Conservation (phyloP, 2,888 invertebrate species). For the Volucella inanis region DNA sequence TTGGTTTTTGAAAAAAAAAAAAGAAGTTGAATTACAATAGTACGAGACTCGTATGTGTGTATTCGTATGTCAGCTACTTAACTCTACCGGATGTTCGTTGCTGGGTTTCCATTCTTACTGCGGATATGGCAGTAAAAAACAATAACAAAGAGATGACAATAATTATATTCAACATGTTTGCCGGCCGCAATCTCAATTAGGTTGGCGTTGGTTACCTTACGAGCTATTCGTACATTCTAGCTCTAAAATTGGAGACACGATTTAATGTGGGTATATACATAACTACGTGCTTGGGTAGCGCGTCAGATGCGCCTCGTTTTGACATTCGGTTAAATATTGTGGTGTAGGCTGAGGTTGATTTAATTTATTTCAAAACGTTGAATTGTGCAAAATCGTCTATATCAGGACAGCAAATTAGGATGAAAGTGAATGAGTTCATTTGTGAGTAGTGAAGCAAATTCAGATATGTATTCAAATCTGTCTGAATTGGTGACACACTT, state of each 20-base stretch:
- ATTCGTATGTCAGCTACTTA: conserved; percentile 26
- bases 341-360: neutral
- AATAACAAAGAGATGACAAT: conserved; percentile 49
- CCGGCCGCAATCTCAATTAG: conserved; percentile 50
- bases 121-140: conserved; percentile 45
- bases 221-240: neutral
- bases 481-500: conserved; percentile 24
- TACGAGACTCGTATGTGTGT: neutral
- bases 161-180: conserved; percentile 33
- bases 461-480: conserved; percentile 5
- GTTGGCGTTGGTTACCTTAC: neutral
- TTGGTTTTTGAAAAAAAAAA: neutral
- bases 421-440: neutral
- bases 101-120: neutral
- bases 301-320: conserved; percentile 34
- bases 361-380: conserved; percentile 11
- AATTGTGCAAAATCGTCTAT: neutral
- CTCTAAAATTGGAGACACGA: conserved; percentile 10
- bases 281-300: conserved; percentile 13
- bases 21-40: neutral
- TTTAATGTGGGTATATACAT: neutral
- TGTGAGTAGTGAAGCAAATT: neutral
- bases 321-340: conserved; percentile 1
- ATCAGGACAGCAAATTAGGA: neutral
- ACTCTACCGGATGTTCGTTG: conserved; percentile 44